Conservation (phyloP, 2,113 vertebrate genomes). For the Solea solea region DNA sequence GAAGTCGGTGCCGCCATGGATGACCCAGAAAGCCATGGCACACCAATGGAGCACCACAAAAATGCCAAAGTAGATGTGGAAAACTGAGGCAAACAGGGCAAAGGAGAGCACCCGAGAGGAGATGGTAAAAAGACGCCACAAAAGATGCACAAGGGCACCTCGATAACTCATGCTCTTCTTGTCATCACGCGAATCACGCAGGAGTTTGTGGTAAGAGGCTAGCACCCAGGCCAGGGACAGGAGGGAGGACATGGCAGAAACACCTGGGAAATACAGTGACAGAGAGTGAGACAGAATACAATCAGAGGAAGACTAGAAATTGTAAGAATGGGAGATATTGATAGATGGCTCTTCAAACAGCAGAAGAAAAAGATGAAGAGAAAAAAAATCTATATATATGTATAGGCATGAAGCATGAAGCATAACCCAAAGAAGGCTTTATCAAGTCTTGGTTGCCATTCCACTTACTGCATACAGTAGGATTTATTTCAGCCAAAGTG, state of each 20-base stretch:
- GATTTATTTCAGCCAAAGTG: conserved; percentile 44
- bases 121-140: conserved; percentile 99
- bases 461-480: conserved; percentile 28
- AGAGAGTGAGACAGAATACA: conserved; percentile 14
- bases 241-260: conserved; percentile 96
- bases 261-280: conserved; percentile 86
- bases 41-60: conserved; percentile 99
- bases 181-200: conserved; percentile 98
- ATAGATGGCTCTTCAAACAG: conserved; percentile 21
- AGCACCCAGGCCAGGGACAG: conserved; percentile 99
- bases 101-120: conserved; percentile 98
- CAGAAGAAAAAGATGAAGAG: background rate
- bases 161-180: conserved; percentile 99
- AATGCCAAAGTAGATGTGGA: conserved; percentile 99
- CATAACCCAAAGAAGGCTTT: conserved; percentile 15
- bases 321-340: conserved; percentile 6
- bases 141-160: conserved; percentile 94
- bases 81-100: conserved; percentile 99
- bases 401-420: conserved; percentile 17
- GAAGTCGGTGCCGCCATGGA: conserved; percentile 99
- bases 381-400: too few relatives aligned
- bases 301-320: conserved; percentile 15
- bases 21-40: conserved; percentile 99
- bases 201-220: conserved; percentile 99
- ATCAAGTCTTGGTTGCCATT: conserved; percentile 25